Evolutionary conservation across 2,113 vertebrate genomes (phyloP), one percentile per base, ranked within the genome.

Genomic region (Regulus satrapa): DNA sequence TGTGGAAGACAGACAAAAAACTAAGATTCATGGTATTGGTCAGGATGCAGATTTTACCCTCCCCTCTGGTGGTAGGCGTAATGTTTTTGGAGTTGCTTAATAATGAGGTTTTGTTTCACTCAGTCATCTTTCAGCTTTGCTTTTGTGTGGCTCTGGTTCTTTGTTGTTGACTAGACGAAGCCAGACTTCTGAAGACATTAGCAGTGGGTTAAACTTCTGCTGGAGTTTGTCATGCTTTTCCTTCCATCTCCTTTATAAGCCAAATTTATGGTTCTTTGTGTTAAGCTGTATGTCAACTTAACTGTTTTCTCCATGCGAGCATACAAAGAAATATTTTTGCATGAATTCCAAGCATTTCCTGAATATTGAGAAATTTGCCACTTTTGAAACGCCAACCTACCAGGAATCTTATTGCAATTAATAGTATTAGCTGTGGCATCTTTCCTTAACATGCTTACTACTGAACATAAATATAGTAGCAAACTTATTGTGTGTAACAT

Each of bases 11-110:
- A 34, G 38, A 40, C 2, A 16, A 74, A 16, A 74, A 81, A 61
- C n/a, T 49, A 45, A 9, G 11, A 51, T 77, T 77, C 0, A 0
- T 20, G 34, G 34, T 18, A 3, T 15, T 2, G 2, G 23, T 49
- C 24, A 59, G 26, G 17, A 71, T 45, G 19, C 13, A 78, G 68
- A 43, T 64, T 86, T 77, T n/a, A 38, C 34, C 43, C 24, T 82
- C 36, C 31, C 36, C 38, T 79, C 26, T 52, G 25, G n/a, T 56
- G n/a, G 54, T 69, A 86, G 34, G 26, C 64, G 54, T n/a, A 26
- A 55, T 59, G 24, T 40, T 74, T 80, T 79, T 55, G n/a, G 56
- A 54, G 34, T 59, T 78, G 40, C 40, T 78, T 29, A 49, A 41
- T 82, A 51, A 21, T 3, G 31, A 85, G 13, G 8, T 59, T 95